These are phyloP conservation scores for Phylloscopus collybita DNA, from an alignment of 2,797 vertebrate species.

Conservation along the genomic window DNA sequence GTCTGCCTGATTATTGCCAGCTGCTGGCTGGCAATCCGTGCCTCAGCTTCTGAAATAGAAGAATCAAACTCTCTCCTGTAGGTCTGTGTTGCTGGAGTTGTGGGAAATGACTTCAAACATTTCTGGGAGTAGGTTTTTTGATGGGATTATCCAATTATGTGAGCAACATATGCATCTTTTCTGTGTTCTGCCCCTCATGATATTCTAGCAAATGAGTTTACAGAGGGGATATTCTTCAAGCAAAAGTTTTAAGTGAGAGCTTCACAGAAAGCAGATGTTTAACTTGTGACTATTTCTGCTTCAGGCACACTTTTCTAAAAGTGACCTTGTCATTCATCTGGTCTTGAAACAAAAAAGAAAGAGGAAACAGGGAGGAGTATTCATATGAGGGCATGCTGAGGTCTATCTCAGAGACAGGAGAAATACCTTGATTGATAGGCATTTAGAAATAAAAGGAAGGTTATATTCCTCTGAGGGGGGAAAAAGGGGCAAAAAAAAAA, in stretches of 20 bases:
- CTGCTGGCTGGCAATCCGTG: neutral
- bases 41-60: neutral
- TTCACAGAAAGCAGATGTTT: neutral
- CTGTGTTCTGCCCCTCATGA: neutral
- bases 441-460: neutral
- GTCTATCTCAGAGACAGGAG: neutral
- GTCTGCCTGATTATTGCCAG: neutral
- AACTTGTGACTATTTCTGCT: neutral
- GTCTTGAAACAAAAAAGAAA: neutral
- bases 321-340: neutral
- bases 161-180: neutral
- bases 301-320: neutral
- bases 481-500: neutral
- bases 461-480: neutral
- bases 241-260: neutral
- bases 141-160: neutral
- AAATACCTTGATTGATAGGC: neutral
- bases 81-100: neutral
- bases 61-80: neutral
- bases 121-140: neutral
- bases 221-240: neutral
- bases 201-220: neutral
- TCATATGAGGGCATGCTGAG: neutral
- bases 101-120: neutral
- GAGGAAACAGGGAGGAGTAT: neutral